phyloP scores from a whole-genome alignment of 2,888 invertebrate genomes.

The Troglohyphantes excavatus region DNA sequence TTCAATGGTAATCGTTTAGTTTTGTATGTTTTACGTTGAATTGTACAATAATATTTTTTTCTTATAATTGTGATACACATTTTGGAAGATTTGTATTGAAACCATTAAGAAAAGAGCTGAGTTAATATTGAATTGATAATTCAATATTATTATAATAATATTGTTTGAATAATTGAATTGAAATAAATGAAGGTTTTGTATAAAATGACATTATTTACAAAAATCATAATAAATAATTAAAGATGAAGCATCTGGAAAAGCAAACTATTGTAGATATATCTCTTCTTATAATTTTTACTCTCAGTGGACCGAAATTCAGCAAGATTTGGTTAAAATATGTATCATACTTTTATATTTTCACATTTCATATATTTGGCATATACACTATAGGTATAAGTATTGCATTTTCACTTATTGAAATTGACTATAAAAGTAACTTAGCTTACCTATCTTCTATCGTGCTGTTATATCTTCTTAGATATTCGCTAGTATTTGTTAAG shows the following conservation, averaged over 20 bases:
- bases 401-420: background rate
- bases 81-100: too few relatives aligned
- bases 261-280: background rate
- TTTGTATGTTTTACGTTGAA: too few relatives aligned
- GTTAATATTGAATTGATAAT: too few relatives aligned
- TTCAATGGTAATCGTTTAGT: too few relatives aligned
- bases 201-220: too few relatives aligned
- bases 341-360: background rate
- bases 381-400: background rate
- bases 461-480: background rate
- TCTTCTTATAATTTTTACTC: background rate
- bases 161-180: too few relatives aligned
- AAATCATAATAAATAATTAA: too few relatives aligned
- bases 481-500: background rate
- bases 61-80: too few relatives aligned
- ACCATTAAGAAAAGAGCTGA: too few relatives aligned
- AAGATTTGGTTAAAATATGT: background rate
- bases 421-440: background rate
- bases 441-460: background rate
- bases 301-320: background rate
- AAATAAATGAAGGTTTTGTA: too few relatives aligned
- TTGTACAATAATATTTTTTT: too few relatives aligned
- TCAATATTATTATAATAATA: too few relatives aligned
- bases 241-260: background rate
- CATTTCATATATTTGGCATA: slow-evolving; percentile 1